Evolutionary conservation across 2,797 vertebrate genomes (phyloP), one percentile per base, ranked within the genome.

Genomic region (Hydrophis major): DNA sequence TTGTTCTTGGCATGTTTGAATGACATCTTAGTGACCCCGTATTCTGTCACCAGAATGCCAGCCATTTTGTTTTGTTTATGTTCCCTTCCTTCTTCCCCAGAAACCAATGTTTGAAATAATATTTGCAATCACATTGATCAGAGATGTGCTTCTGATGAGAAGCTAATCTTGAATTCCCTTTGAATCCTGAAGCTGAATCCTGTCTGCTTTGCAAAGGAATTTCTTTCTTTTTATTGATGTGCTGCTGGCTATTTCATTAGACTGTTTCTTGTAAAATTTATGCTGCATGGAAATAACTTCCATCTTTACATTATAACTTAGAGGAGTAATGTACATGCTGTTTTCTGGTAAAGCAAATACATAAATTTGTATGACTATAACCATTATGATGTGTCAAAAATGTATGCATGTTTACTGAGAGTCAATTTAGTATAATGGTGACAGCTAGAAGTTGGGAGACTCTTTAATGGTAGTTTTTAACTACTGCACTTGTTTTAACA

Each of bases 21-120:
- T 96, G 93, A 87, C 90, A 96, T 95, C 93, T 95, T 88, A 93
- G 10, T 97, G 96, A 95, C 94, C 93, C 92, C 89, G 95, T 78
- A 96, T 97, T 96, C 78, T 92, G 10, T 90, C 95, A 89, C 90
- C 88, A 94, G 93, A 94, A 94, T 92, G 78, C 66, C 95, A 95
- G 94, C 93, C 55, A 18, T 78, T 93, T 66, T 90, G 61, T 0
- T 1, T 8, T 1, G 1, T 5, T 86, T n/a, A 55, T 50, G 37
- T 16, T 63, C 16, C 42, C 27, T 28, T 28, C 5, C 37, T 59
- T 87, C 78, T 94, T 59, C 89, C 92, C 93, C 61, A 89, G 53
- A 28, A 91, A 0, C 88, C 93, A 86, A 59, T 20, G 53, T 92
- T 28, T 94, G 74, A 96, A 95, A 89, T 91, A 94, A n/a, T 93